phyloP scores from a whole-genome alignment of 2,888 invertebrate genomes.

The Drosophila antonietae region DNA sequence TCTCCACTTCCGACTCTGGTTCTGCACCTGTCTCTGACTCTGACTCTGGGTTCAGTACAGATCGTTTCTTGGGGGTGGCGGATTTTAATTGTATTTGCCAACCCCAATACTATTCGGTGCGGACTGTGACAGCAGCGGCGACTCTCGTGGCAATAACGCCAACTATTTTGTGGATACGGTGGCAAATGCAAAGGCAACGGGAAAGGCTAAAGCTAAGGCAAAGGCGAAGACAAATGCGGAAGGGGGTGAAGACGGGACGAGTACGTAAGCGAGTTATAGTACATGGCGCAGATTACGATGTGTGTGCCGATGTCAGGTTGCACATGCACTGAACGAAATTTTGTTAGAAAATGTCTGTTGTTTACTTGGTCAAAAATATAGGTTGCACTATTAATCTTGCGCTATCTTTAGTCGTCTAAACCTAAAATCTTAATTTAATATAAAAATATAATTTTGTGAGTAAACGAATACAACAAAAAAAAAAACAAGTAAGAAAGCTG shows the following conservation, averaged over 20 bases:
- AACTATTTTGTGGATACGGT: constrained; percentile 54
- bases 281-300: constrained; percentile 44
- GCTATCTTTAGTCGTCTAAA: too few relatives aligned
- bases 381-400: too few relatives aligned
- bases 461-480: too few relatives aligned
- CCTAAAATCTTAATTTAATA: too few relatives aligned
- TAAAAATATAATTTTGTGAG: too few relatives aligned
- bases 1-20: constrained; percentile 2
- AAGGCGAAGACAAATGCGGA: not conserved
- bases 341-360: not conserved
- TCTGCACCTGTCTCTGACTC: not conserved
- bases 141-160: constrained; percentile 59
- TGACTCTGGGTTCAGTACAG: constrained; percentile 28
- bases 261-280: constrained; percentile 33
- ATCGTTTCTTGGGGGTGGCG: constrained; percentile 41
- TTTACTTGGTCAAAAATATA: not conserved
- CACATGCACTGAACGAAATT: constrained; percentile 52
- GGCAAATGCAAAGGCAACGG: not conserved
- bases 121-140: constrained; percentile 45
- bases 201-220: not conserved
- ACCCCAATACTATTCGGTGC: not conserved
- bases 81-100: constrained; percentile 17
- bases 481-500: too few relatives aligned
- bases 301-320: constrained; percentile 58
- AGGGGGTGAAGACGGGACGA: not conserved